phyloP scores from a whole-genome alignment of 2,888 invertebrate species.

The Ametastegia equiseti region DNA sequence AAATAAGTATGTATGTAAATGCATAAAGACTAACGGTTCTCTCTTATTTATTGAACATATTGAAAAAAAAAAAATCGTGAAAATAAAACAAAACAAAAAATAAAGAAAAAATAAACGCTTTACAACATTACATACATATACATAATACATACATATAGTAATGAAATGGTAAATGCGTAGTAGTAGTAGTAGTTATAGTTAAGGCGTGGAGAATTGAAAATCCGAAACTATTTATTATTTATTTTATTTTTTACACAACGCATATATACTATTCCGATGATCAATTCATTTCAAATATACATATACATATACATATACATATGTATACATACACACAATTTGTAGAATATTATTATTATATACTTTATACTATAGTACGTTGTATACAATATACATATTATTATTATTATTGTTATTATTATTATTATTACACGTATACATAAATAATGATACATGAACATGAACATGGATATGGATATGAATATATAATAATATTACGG shows the following conservation, averaged over 20 bases:
- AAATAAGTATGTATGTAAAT: not conserved
- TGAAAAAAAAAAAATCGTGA: slow-evolving; percentile 51
- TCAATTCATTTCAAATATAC: not conserved
- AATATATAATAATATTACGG: slow-evolving; percentile 33
- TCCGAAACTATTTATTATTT: slow-evolving; percentile 73
- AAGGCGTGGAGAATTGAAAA: slow-evolving; percentile 22
- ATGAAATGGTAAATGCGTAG: not conserved
- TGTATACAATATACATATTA: slow-evolving; percentile 3
- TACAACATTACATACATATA: not conserved
- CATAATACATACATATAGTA: not conserved
- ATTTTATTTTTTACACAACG: slow-evolving; percentile 69
- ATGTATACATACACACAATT: not conserved
- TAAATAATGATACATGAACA: no score
- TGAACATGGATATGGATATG: no score
- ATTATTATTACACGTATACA: no score
- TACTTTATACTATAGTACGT: not conserved
- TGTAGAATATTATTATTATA: not conserved
- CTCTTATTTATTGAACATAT: slow-evolving; percentile 37
- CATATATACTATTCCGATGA: slow-evolving; percentile 59
- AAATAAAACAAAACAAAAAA: slow-evolving; percentile 47
- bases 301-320: not conserved
- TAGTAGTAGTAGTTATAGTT: not conserved
- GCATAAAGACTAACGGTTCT: not conserved
- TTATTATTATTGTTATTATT: not conserved
- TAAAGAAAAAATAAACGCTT: slow-evolving; percentile 48